phyloP scores from a whole-genome alignment of 2,888 invertebrate species.

The Drosophila siamana region DNA sequence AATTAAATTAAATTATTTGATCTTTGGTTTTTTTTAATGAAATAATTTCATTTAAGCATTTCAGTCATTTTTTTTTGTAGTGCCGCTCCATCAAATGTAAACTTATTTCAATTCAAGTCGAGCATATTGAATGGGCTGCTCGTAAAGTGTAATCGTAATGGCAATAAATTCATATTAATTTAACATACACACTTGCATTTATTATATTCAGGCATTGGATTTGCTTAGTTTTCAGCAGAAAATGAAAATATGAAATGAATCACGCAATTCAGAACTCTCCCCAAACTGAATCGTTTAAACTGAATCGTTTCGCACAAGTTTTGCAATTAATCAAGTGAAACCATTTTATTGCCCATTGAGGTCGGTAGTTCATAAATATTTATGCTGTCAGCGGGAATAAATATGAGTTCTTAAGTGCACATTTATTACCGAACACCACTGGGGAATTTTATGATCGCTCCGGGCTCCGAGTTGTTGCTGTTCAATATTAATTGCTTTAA shows the following conservation, averaged over 20 bases:
- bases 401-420: slow-evolving; percentile 55
- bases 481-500: slow-evolving; percentile 60
- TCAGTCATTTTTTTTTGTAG: slow-evolving; percentile 66
- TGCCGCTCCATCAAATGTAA: slow-evolving; percentile 45
- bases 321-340: slow-evolving; percentile 61
- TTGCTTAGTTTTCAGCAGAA: slow-evolving; percentile 60
- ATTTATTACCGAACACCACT: slow-evolving; percentile 59
- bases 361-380: slow-evolving; percentile 51
- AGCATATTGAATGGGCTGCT: slow-evolving; percentile 19
- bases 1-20: slow-evolving; percentile 32
- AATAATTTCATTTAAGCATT: slow-evolving; percentile 75
- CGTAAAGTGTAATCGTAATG: slow-evolving; percentile 36
- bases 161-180: slow-evolving; percentile 45
- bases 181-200: slow-evolving; percentile 3
- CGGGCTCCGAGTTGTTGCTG: slow-evolving; percentile 34
- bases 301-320: slow-evolving; percentile 44
- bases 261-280: slow-evolving; percentile 22
- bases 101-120: slow-evolving; percentile 50
- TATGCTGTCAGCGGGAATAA: slow-evolving; percentile 61
- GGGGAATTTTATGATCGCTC: slow-evolving; percentile 44
- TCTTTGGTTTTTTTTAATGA: slow-evolving; percentile 64
- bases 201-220: slow-evolving; percentile 62
- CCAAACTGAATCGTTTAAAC: slow-evolving; percentile 34
- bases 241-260: slow-evolving; percentile 16
- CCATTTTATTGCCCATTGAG: slow-evolving; percentile 47